A percentile compares a stretch with the other conserved stretches of the same genome.
Evolutionary conservation across 2,113 vertebrate species (phyloP).

Genomic region (Anolis sagrei): DNA sequence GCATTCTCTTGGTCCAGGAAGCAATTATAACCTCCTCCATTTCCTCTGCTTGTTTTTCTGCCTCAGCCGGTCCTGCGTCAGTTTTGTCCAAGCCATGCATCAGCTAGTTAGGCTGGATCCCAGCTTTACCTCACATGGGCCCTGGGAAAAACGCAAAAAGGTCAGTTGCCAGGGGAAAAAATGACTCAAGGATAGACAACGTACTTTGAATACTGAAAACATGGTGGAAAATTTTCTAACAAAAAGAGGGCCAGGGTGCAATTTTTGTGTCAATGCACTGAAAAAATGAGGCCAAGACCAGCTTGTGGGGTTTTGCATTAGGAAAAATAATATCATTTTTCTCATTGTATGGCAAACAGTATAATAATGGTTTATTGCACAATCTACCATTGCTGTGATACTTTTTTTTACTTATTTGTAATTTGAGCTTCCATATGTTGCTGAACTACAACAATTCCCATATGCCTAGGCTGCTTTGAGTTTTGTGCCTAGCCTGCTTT

Average conservation of each 20-base stretch:
- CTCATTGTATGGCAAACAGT: neutral
- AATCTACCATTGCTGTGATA: no score
- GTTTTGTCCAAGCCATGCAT: neutral
- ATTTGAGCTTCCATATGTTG: neutral
- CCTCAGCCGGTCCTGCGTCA: conserved; percentile 1
- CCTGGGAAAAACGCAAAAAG: conserved; percentile 26
- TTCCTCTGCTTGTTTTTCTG: conserved; percentile 39
- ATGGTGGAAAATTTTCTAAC: neutral
- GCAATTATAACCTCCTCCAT: conserved; percentile 14
- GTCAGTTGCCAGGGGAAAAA: neutral
- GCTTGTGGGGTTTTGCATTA: neutral
- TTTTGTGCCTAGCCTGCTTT: no score
- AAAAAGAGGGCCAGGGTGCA: neutral
- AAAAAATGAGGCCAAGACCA: neutral
- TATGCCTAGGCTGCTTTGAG: neutral
- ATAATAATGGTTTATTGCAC: neutral
- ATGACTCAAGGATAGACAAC: neutral
- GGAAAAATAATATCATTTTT: neutral
- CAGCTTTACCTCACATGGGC: conserved; percentile 7
- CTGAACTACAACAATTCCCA: neutral
- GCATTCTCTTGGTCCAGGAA: conserved; percentile 9
- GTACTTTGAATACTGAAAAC: neutral
- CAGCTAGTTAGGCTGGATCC: neutral
- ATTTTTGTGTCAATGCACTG: neutral
- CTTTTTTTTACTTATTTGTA: no score